Evolutionary conservation across 1,140 invertebrate species (phyloP).

Genomic region (Macrostomum lignano): DNA sequence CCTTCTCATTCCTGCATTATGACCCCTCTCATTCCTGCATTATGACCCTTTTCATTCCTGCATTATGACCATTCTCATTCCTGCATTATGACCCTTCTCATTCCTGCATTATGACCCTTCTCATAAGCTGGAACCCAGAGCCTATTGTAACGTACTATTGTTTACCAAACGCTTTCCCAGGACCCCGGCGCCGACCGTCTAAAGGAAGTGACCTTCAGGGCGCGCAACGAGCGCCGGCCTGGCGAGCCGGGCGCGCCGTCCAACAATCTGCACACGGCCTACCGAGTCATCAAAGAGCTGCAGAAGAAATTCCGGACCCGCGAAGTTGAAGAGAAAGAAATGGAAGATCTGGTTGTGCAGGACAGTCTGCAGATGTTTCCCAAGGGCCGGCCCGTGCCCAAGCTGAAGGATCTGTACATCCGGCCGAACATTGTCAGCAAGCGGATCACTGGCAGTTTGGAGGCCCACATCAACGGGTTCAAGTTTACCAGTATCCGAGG

Average conservation of each 20-base stretch:
- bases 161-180: no score
- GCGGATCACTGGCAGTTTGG: constrained; percentile 58
- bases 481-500: constrained; percentile 4
- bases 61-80: no score
- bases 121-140: no score
- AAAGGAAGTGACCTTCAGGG: constrained; percentile 97
- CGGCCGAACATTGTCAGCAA: constrained; percentile 91
- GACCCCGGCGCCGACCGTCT: constrained; percentile 81
- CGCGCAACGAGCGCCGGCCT: constrained; percentile 83
- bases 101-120: no score
- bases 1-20: no score
- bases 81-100: no score
- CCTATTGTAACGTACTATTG: no score
- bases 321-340: constrained; percentile 89
- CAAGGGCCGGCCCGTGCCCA: constrained; percentile 93
- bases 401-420: constrained; percentile 90
- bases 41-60: no score
- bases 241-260: constrained; percentile 78
- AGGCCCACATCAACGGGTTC: constrained; percentile 71
- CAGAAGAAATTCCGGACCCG: constrained; percentile 93
- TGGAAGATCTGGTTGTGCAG: constrained; percentile 80
- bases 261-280: constrained; percentile 76
- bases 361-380: constrained; percentile 65
- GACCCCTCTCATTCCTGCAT: no score
- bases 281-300: constrained; percentile 87